Evolutionary conservation across 2,113 vertebrate species (phyloP), one percentile per base, ranked within the genome.

Genomic region (Seriola aureovittata): DNA sequence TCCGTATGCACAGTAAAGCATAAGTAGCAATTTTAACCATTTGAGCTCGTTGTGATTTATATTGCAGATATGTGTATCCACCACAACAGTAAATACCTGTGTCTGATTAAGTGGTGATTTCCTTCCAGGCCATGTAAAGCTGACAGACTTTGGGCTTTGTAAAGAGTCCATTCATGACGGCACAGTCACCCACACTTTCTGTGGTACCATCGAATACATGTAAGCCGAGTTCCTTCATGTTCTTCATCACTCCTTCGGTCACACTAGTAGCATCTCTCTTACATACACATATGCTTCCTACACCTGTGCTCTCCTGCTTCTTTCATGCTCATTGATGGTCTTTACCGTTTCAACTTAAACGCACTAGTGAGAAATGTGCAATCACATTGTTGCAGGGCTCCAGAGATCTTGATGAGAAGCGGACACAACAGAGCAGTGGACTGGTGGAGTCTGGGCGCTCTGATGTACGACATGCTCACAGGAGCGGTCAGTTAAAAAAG

Each of bases 391-490:
- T 70, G 1, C 85, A 99, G 98, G 98, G 98, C 98, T 75, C 98
- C 98, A 78, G 98, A 99, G 95, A 99, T 99, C 93, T 89, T 99
- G 91, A 99, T 98, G 97, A 96, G 98, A 92, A 99, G 98, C 12
- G 98, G 98, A 86, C 98, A 99, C 94, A 99, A 99, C 90, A 95
- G 98, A 91, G 98, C 98, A 4, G 98, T 99, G 90, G 98, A 99
- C 94, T 99, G 98, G 98, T 99, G 98, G 98, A 99, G 98, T 96
- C 95, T 99, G 94, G 98, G 98, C 86, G 98, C 98, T 80, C 95
- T 99, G 94, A 99, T 99, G 97, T 99, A 99, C 91, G 98, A 99
- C 96, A 99, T 99, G 98, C 97, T 99, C 94, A 99, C 98, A 85
- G 98, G 98, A 94, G 98, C 98, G 95, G 98, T 99, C 95, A 96